Evolutionary conservation across 64 coral and sea anemone genomes (phyloP), one percentile per base, ranked within the genome.

Genomic region (Pachyseris speciosa): DNA sequence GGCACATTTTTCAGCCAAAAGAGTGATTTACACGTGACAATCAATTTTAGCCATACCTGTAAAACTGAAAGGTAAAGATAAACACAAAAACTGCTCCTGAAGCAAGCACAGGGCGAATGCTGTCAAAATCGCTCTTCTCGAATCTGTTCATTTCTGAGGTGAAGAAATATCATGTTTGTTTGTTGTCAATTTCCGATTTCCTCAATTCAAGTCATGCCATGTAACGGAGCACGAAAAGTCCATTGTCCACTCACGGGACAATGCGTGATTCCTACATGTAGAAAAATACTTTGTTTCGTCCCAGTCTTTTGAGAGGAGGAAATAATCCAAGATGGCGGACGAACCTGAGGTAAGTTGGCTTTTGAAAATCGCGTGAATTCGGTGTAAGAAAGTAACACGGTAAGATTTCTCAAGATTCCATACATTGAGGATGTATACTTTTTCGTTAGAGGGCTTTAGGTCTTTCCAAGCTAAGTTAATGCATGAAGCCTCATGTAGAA

Each of bases 41-140:
- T 33, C 9, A 22, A 5, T 37, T 37, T 39, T 19, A 34, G 32
- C 30, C 89, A 10, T 64, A 92, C 89, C 89, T 84, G 61, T 74
- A 92, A 61, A 92, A 92, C 41, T 92, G 89, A 40, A 92, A 92
- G 16, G 89, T 84, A 25, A 92, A 92, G 29, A 92, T 74, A 70
- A 92, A 72, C 17, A 92, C 30, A 84, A 80, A 92, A 20, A 92
- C 50, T 26, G 89, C 80, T 53, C 89, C 89, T 73, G 89, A 80
- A 24, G 80, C 89, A 11, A 92, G 66, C 16, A 71, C 69, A 41
- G 89, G 89, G 60, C 77, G 77, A 81, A 81, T 81, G 11, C 51
- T 61, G 5, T 81, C 77, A n/a, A 81, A 60, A 81, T 81, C 55
- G 22, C 55, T 51, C 36, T 53, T 2, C 36, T 81, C 77, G 13